Base-by-base conservation (phyloP, 2,888 invertebrate species). In the Eupeodes luniger region DNA sequence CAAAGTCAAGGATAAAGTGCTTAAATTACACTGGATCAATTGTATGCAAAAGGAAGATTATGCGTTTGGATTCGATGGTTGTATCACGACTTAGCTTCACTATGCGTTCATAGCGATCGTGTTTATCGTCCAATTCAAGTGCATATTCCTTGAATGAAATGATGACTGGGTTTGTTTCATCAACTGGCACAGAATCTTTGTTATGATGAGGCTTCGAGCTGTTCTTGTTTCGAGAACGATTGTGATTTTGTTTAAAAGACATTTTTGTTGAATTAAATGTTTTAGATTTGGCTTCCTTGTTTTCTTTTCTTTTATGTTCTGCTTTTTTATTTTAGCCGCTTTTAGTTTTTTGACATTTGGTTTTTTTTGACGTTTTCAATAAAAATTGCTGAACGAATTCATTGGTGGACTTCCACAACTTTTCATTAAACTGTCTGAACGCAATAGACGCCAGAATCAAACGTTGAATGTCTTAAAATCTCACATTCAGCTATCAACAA, bases 11-110 rank as follows among this genome's bases (percentile, higher is more conserved):
- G n/a, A 36, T 14, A 19, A n/a, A 12, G 7, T 27, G 7, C 10
- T 62, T 36, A 5, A 27, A 11, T 85, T 89, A 91, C 91, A 83
- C 90, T 5, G 89, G 59, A 78, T 95, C 95, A 72, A 96, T 94
- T 49, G 97, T 96, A 92, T 98, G 98, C 27, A 98, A 93, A 12
- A 97, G 93, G 92, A 98, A 98, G 90, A 98, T 98, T 6, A 97
- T 96, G 84, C 98, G 94, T 92, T 98, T 98, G 93, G 98, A 97
- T 91, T 98, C 98, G 90, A 98, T 97, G 0, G 98, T 98, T 27
- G 98, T 95, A 91, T 98, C 98, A 40, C 98, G 94, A 87, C 96
- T 96, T 0, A 96, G 92, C 93, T 98, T 98, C 0, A 98, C 95
- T 47, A 98, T 95, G 62, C 97, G 94, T 92, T 98, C 98, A 91